phyloP scores from a whole-genome alignment of 2,888 invertebrate species.

The Podotricha telesiphe region DNA sequence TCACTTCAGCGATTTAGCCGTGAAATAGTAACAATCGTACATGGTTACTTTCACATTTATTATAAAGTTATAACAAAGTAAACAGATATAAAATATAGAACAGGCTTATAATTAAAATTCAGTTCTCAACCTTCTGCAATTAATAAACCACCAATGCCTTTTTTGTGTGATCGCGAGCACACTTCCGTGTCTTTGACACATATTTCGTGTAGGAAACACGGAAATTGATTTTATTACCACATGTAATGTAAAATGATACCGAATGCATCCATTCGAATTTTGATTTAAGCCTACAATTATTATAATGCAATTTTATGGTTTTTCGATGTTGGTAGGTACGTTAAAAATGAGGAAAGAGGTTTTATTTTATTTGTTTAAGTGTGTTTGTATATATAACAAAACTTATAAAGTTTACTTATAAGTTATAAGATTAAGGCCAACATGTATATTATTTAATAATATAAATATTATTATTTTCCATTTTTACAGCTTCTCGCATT shows the following conservation, averaged over 20 bases:
- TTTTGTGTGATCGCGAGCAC: conserved; percentile 1
- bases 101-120: not conserved
- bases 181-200: conserved; percentile 9
- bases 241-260: not conserved
- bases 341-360: too few relatives aligned
- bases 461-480: too few relatives aligned
- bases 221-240: not conserved
- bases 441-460: too few relatives aligned
- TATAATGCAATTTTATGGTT: too few relatives aligned
- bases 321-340: too few relatives aligned
- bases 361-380: too few relatives aligned
- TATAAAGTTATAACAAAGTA: not conserved
- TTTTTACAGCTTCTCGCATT: too few relatives aligned
- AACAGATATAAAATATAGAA: not conserved
- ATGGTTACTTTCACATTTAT: not conserved
- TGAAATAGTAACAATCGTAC: not conserved
- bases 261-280: not conserved
- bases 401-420: too few relatives aligned
- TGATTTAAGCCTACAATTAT: not conserved
- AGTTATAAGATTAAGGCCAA: too few relatives aligned
- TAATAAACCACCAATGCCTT: conserved; percentile 8
- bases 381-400: too few relatives aligned
- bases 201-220: conserved; percentile 1
- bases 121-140: conserved; percentile 6
- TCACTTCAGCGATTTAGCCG: not conserved